These are phyloP conservation scores for Lepidurus couesii DNA, from an alignment of 1,140 invertebrate species.

Conservation along the genomic window DNA sequence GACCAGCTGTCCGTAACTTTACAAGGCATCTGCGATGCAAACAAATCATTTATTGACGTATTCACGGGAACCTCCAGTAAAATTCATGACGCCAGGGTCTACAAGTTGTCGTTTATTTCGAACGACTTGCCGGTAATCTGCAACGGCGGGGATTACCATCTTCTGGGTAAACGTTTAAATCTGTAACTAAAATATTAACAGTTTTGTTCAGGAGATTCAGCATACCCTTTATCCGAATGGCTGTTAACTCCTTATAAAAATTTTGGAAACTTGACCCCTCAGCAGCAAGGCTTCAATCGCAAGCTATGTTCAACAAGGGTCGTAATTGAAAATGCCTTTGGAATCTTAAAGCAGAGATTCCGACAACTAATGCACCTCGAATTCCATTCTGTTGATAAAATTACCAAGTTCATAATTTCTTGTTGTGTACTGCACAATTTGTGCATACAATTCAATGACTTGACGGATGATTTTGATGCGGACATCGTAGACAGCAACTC, in stretches of 20 bases:
- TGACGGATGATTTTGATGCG: background rate
- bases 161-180: slow-evolving; percentile 36
- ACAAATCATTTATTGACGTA: slow-evolving; percentile 39
- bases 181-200: background rate
- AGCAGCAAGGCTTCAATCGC: background rate
- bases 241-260: slow-evolving; percentile 42
- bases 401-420: slow-evolving; percentile 40
- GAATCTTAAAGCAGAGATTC: slow-evolving; percentile 42
- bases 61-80: slow-evolving; percentile 40
- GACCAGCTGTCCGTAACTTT: slow-evolving; percentile 39
- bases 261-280: background rate
- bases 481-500: background rate
- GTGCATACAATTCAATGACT: slow-evolving; percentile 39
- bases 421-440: slow-evolving; percentile 44
- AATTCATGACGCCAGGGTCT: slow-evolving; percentile 39
- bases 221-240: slow-evolving; percentile 41
- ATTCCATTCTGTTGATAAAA: slow-evolving; percentile 38
- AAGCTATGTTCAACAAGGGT: background rate
- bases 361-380: slow-evolving; percentile 41
- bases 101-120: slow-evolving; percentile 35
- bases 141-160: slow-evolving; percentile 36
- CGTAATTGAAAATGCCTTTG: slow-evolving; percentile 42
- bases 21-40: slow-evolving; percentile 40
- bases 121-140: slow-evolving; percentile 36
- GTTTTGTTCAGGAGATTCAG: slow-evolving; percentile 39